Percentiles rank a stretch among this genome's conserved stretches.
Evolutionary conservation across 2,797 vertebrate genomes (phyloP).

Genomic region (Coccyzus lansbergi): DNA sequence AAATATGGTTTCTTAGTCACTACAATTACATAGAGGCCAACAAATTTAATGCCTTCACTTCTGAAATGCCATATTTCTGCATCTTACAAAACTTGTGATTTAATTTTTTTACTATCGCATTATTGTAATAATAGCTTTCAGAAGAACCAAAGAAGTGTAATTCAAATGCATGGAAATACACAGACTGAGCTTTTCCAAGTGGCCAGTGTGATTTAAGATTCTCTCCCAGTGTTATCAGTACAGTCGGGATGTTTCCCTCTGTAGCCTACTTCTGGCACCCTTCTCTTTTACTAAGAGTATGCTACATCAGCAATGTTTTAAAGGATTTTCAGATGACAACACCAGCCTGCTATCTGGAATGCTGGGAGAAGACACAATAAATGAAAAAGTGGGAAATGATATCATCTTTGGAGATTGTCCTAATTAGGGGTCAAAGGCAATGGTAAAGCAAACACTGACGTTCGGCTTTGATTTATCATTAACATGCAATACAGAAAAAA

Average conservation of each 20-base stretch:
- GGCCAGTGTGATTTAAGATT: background rate
- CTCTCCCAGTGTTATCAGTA: background rate
- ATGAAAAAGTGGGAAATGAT: background rate
- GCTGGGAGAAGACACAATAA: background rate
- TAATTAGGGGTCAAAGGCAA: background rate
- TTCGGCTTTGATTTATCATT: background rate
- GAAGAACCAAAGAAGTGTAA: background rate
- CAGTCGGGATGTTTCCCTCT: background rate
- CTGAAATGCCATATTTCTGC: background rate
- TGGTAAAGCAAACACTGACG: background rate
- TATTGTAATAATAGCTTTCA: background rate
- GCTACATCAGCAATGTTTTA: background rate
- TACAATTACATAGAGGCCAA: background rate
- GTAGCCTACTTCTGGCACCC: background rate
- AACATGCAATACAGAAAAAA: slow-evolving; percentile 11
- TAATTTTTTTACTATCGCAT: background rate
- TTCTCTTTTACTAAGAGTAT: background rate
- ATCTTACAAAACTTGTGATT: background rate
- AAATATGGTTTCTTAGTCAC: background rate
- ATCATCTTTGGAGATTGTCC: background rate
- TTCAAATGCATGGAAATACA: background rate
- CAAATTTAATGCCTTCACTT: background rate
- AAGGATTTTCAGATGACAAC: background rate
- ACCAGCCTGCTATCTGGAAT: background rate
- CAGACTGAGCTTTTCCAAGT: background rate